Percentiles rank a stretch among this genome's conserved stretches.
Evolutionary conservation across 1,140 invertebrate species (phyloP).

Genomic region (Diorhabda carinulata): DNA sequence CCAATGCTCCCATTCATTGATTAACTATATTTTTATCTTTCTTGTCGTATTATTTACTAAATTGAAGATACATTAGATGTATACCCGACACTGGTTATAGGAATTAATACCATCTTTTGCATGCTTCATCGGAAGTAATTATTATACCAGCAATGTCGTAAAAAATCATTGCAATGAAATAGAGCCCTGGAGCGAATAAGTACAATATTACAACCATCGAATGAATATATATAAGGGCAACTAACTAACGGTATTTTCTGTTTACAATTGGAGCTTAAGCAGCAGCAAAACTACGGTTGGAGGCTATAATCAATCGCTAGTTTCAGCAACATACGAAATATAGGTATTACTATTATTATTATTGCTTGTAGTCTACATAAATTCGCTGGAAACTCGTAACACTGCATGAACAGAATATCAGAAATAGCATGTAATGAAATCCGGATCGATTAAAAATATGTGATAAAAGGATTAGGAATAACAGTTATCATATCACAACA

Average conservation of each 20-base stretch:
- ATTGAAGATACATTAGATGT: too few relatives aligned
- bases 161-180: not conserved
- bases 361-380: not conserved
- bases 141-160: not conserved
- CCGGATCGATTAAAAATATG: not conserved
- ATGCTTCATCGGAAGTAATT: constrained; percentile 2
- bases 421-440: not conserved
- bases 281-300: not conserved
- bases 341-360: not conserved
- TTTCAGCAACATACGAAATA: not conserved
- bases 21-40: too few relatives aligned
- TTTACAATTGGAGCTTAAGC: not conserved
- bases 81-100: too few relatives aligned
- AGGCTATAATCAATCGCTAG: not conserved
- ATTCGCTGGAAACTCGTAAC: not conserved
- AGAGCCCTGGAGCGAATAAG: not conserved
- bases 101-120: too few relatives aligned
- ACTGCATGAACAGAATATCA: not conserved
- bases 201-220: not conserved
- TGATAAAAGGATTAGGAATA: too few relatives aligned
- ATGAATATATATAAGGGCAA: not conserved
- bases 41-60: too few relatives aligned
- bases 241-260: not conserved
- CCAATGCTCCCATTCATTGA: too few relatives aligned
- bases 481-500: too few relatives aligned